These are phyloP conservation scores for Datnioides undecimradiatus DNA, from an alignment of 2,113 vertebrate genomes.

Conservation along the genomic window DNA sequence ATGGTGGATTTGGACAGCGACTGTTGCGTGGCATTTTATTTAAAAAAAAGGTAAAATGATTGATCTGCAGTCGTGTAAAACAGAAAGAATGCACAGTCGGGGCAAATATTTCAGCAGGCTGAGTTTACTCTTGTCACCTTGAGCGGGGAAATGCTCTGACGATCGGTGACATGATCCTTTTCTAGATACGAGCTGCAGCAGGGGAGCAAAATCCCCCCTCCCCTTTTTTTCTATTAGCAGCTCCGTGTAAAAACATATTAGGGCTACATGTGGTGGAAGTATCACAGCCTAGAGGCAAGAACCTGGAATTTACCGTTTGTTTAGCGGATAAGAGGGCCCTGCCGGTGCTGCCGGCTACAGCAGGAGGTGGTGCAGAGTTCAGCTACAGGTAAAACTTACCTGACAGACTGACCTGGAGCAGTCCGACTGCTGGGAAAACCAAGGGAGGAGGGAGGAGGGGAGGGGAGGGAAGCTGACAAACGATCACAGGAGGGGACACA, in stretches of 20 bases:
- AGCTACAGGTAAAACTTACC: slow-evolving; percentile 80
- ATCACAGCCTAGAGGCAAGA: slow-evolving; percentile 70
- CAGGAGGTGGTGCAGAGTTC: slow-evolving; percentile 82
- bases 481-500: slow-evolving; percentile 66
- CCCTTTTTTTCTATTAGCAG: slow-evolving; percentile 50
- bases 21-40: background rate
- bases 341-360: slow-evolving; percentile 63
- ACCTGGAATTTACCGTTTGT: slow-evolving; percentile 82
- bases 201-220: slow-evolving; percentile 57
- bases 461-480: slow-evolving; percentile 65
- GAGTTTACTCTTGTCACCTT: background rate
- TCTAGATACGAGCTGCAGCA: slow-evolving; percentile 41
- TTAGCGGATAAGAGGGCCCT: slow-evolving; percentile 70
- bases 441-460: slow-evolving; percentile 3
- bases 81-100: background rate
- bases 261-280: slow-evolving; percentile 67
- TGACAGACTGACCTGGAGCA: slow-evolving; percentile 77
- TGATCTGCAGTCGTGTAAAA: background rate
- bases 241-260: slow-evolving; percentile 81
- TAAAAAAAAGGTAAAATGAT: background rate
- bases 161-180: slow-evolving; percentile 51
- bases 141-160: slow-evolving; percentile 19
- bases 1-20: background rate
- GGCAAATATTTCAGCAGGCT: background rate
- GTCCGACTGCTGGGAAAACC: slow-evolving; percentile 68